phyloP scores from a whole-genome alignment of 2,113 vertebrate genomes.

The Otocyon megalotis region DNA sequence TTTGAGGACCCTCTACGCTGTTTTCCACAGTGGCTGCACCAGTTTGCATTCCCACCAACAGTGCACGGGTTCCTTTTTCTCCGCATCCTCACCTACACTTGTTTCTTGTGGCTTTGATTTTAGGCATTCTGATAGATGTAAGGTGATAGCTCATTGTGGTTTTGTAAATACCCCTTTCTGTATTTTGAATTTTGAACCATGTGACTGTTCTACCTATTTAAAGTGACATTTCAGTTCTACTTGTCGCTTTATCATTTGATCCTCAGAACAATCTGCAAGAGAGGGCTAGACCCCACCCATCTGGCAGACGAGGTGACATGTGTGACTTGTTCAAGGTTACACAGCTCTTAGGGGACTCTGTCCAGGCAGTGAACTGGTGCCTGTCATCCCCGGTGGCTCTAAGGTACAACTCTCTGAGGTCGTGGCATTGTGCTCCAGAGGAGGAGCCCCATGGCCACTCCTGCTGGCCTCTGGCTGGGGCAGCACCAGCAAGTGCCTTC shows the following conservation, averaged over 20 bases:
- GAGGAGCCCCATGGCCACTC: accelerated
- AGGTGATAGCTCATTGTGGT: background rate
- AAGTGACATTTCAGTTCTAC: background rate
- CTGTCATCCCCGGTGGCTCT: background rate
- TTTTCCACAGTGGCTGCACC: background rate
- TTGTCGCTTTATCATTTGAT: background rate
- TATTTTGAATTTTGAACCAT: background rate
- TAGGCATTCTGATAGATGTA: background rate
- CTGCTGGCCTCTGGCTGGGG: background rate
- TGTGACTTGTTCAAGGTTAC: background rate
- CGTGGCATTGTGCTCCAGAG: accelerated
- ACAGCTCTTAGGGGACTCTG: background rate
- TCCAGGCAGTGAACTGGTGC: background rate
- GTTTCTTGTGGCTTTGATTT: background rate
- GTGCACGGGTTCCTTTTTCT: background rate
- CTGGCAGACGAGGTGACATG: background rate
- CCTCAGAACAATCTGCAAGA: background rate
- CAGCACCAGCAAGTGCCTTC: background rate
- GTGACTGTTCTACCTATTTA: background rate
- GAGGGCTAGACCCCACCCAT: background rate
- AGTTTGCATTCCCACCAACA: background rate
- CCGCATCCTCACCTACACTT: background rate
- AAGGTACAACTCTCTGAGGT: background rate
- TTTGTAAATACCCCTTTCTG: background rate
- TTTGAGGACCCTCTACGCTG: background rate